Evolutionary conservation across 2,113 vertebrate genomes (phyloP).

Genomic region (Trematomus loennbergii): DNA sequence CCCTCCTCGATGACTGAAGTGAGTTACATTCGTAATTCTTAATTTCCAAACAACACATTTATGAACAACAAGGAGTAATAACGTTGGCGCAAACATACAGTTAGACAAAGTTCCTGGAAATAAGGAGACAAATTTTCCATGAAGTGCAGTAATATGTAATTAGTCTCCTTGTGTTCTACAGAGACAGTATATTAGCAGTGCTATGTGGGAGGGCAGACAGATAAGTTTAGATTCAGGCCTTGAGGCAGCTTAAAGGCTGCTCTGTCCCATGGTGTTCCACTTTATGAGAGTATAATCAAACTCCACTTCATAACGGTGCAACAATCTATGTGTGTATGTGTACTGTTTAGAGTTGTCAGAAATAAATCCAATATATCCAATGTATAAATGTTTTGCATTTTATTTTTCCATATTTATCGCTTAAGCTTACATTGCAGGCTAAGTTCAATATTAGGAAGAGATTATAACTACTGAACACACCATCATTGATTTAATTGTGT

Average conservation of each 20-base stretch:
- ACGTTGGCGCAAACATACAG: not conserved
- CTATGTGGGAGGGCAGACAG: conserved; percentile 39
- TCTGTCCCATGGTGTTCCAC: conserved; percentile 19
- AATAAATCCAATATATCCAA: conserved; percentile 15
- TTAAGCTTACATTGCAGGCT: too few species aligned
- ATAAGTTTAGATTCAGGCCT: conserved; percentile 37
- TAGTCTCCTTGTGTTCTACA: conserved; percentile 6
- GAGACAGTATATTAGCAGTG: conserved; percentile 6
- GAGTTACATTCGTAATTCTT: not conserved
- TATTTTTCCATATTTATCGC: too few species aligned
- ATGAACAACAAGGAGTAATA: not conserved
- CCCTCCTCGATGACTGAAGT: not conserved
- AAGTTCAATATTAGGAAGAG: not conserved
- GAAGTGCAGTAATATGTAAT: not conserved
- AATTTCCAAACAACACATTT: conserved; percentile 14
- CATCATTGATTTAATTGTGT: too few species aligned
- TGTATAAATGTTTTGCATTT: not conserved
- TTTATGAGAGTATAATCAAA: conserved; percentile 57
- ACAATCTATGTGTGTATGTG: not conserved
- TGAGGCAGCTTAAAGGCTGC: conserved; percentile 46
- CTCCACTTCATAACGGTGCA: conserved; percentile 35
- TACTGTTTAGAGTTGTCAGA: not conserved
- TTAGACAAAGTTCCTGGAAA: not conserved
- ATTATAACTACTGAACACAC: not conserved
- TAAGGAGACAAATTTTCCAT: not conserved